Base-by-base conservation (phyloP, 2,113 vertebrate species). In the Toxotes jaculatrix region DNA sequence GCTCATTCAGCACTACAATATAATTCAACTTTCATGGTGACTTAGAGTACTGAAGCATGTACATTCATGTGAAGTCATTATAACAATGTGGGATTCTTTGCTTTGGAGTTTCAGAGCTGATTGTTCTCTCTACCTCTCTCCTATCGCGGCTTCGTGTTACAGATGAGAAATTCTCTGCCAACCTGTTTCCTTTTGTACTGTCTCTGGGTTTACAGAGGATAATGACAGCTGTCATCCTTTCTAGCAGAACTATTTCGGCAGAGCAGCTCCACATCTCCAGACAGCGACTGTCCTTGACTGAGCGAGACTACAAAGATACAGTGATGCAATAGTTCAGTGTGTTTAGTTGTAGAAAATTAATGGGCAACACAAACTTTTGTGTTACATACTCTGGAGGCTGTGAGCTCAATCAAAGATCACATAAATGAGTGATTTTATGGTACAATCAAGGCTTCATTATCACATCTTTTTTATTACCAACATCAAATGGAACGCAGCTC, bases 141-240 rank as follows among this genome's bases (percentile, higher is more conserved):
- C 38, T 57, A 75, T 80, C 47, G 55, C 19, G 43, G n/a, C 72
- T 83, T 73, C 34, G 14, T 40, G 53, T 80, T 51, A 82, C 76
- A 84, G 55, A 87, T 83, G 40, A 84, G 57, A 73, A 59, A 65
- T 74, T 76, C 21, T 7, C 36, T 88, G 45, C 60, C 79, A 81
- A n/a, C 64, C 86, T 88, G 73, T 81, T 90, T 84, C 38, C 36
- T 40, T 80, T 87, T 53, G 82, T 66, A 47, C 61, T 27, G 73
- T 70, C 77, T 81, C 74, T n/a, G 76, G 57, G 16, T 79, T 81
- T 88, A 65, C 60, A 67, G 68, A 82, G 66, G 88, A 86, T 82
- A 81, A 88, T 78, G 90, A 79, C 38, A 83, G 80, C 74, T 89
- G 63, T 62, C 49, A 51, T 72, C 51, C 21, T 77, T 79, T 77